phyloP scores from a whole-genome alignment of 1,140 invertebrate genomes.

The Drosophila pandora region DNA sequence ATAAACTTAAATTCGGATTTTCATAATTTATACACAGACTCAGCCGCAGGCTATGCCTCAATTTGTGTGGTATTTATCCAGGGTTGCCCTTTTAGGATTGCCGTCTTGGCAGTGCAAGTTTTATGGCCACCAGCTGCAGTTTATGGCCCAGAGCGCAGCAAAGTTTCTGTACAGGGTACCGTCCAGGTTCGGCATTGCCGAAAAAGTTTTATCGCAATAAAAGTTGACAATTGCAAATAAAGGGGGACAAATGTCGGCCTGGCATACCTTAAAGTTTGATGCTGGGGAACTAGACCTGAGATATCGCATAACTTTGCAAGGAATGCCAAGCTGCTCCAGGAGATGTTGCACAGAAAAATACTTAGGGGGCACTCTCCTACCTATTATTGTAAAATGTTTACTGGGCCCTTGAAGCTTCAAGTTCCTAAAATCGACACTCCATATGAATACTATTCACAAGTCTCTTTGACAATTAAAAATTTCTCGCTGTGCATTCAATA shows the following conservation, averaged over 20 bases:
- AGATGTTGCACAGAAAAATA: neutral
- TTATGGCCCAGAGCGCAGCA: slow-evolving; percentile 22
- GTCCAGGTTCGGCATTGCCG: slow-evolving; percentile 5
- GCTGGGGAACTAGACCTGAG: slow-evolving; percentile 23
- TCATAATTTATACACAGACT: slow-evolving; percentile 56
- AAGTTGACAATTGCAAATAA: slow-evolving; percentile 36
- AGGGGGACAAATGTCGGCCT: slow-evolving; percentile 7
- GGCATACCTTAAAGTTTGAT: slow-evolving; percentile 16
- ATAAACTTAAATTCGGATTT: slow-evolving; percentile 63
- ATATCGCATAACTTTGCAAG: slow-evolving; percentile 13
- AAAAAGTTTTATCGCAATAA: slow-evolving; percentile 35
- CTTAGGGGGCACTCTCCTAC: too few species aligned
- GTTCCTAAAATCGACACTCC: neutral
- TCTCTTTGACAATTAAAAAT: neutral
- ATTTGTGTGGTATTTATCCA: slow-evolving; percentile 8
- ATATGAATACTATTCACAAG: too few species aligned
- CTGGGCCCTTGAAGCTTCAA: neutral
- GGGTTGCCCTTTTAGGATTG: slow-evolving; percentile 10
- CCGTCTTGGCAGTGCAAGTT: slow-evolving; percentile 31
- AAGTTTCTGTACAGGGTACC: slow-evolving; percentile 13
- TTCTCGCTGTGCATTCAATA: neutral
- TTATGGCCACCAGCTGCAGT: slow-evolving; percentile 30
- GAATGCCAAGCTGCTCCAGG: neutral
- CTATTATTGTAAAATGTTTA: too few species aligned
- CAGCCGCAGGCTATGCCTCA: slow-evolving; percentile 12